These are phyloP conservation scores for Diogma glabrata DNA, from an alignment of 2,888 invertebrate genomes.

Conservation along the genomic window DNA sequence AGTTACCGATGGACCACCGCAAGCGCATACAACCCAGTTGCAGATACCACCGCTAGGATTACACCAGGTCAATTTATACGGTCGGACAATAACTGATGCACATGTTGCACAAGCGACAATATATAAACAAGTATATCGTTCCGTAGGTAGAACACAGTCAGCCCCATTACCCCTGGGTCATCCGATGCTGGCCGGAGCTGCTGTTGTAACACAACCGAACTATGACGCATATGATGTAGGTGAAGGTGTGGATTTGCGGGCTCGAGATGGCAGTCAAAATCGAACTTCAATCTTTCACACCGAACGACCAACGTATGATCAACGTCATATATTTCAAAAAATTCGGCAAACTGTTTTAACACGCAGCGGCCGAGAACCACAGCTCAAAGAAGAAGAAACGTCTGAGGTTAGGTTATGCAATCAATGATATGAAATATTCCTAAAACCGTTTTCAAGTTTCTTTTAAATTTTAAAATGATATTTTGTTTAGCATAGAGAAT, in stretches of 20 bases:
- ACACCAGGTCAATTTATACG: constrained; percentile 27
- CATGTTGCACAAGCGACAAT: constrained; percentile 56
- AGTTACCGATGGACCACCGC: constrained; percentile 24
- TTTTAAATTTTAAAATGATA: too few species aligned
- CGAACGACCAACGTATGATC: constrained; percentile 44
- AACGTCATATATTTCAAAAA: constrained; percentile 63
- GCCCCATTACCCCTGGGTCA: constrained; percentile 84
- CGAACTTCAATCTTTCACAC: constrained; percentile 25
- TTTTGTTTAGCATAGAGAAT: too few species aligned
- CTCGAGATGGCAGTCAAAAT: constrained; percentile 4
- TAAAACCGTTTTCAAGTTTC: too few species aligned
- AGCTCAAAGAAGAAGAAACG: constrained; percentile 47
- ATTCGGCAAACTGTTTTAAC: constrained; percentile 80
- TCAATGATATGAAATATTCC: too few species aligned
- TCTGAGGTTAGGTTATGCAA: constrained; percentile 26
- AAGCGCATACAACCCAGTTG: constrained; percentile 16
- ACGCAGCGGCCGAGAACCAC: constrained; percentile 50
- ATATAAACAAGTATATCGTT: constrained; percentile 61
- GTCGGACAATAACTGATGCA: constrained; percentile 48
- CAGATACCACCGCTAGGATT: constrained; percentile 16
- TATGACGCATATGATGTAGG: constrained; percentile 33
- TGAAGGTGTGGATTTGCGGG: constrained; percentile 12
- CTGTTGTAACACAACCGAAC: constrained; percentile 36
- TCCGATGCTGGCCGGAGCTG: constrained; percentile 53
- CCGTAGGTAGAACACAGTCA: constrained; percentile 86